Evolutionary conservation across 2,113 vertebrate genomes (phyloP), one percentile per base, ranked within the genome.

Genomic region (Alouatta palliata): DNA sequence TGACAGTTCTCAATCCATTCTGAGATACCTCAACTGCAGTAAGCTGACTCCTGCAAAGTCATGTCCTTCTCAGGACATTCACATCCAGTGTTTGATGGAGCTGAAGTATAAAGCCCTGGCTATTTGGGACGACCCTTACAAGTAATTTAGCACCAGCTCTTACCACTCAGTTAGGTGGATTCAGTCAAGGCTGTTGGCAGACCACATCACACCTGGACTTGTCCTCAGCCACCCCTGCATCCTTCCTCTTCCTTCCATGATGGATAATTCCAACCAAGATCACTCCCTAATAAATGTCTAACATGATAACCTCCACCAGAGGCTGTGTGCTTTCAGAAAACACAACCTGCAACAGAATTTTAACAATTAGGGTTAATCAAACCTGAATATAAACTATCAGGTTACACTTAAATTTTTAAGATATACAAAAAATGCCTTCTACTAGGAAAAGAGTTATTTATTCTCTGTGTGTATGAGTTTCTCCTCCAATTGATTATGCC

Each of bases 401-500:
- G 6, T 56, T 56, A 82, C 27, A 87, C 82, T 35, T 64, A 82
- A 77, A 56, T 52, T 88, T 85, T 30, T 75, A 89, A 95, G 71
- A 75, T 81, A 95, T 54, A 92, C 70, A 96, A 68, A 88, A 64
- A 85, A 80, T 27, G 85, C n/a, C 87, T 43, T 96, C 56, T 77
- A 30, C 23, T 23, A 89, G 89, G 84, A 94, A 88, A 79, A 45
- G 11, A 87, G n/a, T 95, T 92, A 95, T 52, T 64, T 87, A 82
- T 13, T 71, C 21, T 96, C 45, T 70, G 6, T 90, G 23, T 45
- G 27, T 54, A 91, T 94, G 58, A 91, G 16, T 73, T 84, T 97
- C 40, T 91, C 14, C 58, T 92, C 21, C 64, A 92, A 95, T 76
- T 95, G 66, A 80, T 96, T 96, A 61, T 95, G 66, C 80, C 52